A percentile compares a stretch with the other conserved stretches of the same genome.
phyloP scores from a whole-genome alignment of 2,113 vertebrate species.

The Etia nguti region DNA sequence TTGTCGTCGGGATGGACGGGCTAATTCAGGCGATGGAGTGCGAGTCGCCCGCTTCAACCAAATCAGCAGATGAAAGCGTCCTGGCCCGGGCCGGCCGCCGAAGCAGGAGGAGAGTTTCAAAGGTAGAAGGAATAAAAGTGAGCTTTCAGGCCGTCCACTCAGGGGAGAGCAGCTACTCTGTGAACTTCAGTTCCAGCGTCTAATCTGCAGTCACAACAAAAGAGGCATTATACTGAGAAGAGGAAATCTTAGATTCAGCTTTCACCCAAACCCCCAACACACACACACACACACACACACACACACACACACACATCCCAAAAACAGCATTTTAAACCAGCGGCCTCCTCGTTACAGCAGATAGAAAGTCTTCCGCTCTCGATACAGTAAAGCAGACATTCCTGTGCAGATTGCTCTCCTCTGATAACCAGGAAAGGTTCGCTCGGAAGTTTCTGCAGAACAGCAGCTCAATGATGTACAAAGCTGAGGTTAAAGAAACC shows the following conservation, averaged over 20 bases:
- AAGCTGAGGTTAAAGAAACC: background rate
- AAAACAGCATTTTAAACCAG: constrained; percentile 7
- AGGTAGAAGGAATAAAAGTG: constrained; percentile 69
- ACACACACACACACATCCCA: background rate
- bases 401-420: background rate
- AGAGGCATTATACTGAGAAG: constrained; percentile 70
- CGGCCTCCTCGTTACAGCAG: background rate
- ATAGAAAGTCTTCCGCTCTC: background rate
- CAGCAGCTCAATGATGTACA: no score
- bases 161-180: constrained; percentile 53
- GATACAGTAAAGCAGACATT: background rate
- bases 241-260: constrained; percentile 73
- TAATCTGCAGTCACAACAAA: constrained; percentile 80
- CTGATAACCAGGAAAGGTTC: background rate
- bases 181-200: constrained; percentile 69
- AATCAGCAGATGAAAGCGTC: constrained; percentile 40
- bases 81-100: constrained; percentile 18
- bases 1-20: constrained; percentile 30
- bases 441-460: background rate
- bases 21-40: constrained; percentile 60
- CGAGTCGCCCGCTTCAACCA: background rate
- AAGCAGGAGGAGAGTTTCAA: constrained; percentile 75
- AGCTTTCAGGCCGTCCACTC: constrained; percentile 74
- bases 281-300: background rate
- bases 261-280: background rate